Evolutionary conservation across 2,113 vertebrate species (phyloP).

Genomic region (Sitta europaea): DNA sequence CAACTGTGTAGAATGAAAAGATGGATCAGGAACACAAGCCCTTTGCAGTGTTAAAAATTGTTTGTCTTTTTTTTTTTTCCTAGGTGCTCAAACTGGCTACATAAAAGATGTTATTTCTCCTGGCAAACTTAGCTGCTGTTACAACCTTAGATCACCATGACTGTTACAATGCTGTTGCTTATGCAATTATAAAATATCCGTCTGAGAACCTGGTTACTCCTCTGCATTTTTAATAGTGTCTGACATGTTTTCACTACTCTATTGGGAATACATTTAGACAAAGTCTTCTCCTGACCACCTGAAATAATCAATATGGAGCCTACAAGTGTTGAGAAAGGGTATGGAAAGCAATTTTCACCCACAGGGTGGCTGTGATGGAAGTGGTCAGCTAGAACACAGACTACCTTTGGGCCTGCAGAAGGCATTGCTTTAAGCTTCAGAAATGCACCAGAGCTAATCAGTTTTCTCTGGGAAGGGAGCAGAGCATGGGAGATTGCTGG

Average conservation of each 20-base stretch:
- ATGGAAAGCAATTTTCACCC: background rate
- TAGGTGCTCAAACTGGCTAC: background rate
- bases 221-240: background rate
- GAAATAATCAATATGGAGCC: background rate
- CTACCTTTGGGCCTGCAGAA: background rate
- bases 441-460: background rate
- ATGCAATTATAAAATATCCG: constrained; percentile 12
- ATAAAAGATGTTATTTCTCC: background rate
- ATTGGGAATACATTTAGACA: background rate
- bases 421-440: background rate
- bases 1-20: constrained; percentile 22
- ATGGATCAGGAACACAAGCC: background rate
- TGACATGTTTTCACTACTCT: background rate
- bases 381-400: background rate
- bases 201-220: background rate
- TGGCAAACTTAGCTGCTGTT: background rate
- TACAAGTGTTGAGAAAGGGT: background rate
- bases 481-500: background rate
- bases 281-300: background rate
- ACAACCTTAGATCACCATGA: background rate
- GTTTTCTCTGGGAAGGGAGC: background rate
- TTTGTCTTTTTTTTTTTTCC: background rate
- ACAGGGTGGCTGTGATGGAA: background rate
- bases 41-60: background rate
- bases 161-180: background rate